Percentiles rank a stretch among this genome's conserved stretches.
Conservation (phyloP, 1,140 invertebrate genomes). For the Agrypnia vestita region DNA sequence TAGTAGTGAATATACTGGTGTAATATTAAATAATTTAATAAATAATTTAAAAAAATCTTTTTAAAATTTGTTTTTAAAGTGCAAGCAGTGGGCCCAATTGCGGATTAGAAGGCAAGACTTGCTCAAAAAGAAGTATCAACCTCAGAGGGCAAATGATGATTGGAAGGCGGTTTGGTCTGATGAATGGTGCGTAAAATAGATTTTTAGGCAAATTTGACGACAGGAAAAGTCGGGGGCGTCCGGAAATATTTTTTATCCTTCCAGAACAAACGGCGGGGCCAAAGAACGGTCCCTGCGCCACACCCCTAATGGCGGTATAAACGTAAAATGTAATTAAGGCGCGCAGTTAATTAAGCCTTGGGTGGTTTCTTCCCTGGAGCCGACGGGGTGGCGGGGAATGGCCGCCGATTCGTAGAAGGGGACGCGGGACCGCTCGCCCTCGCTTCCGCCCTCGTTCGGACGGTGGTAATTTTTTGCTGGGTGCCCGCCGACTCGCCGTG, state of each 20-base stretch:
- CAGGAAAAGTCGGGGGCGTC: too few species aligned
- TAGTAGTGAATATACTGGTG: too few species aligned
- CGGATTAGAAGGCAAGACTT: too few species aligned
- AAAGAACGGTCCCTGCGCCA: neutral
- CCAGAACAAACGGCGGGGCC: neutral
- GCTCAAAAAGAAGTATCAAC: too few species aligned
- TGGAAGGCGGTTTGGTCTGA: too few species aligned
- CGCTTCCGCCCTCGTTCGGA: neutral
- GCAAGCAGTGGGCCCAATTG: too few species aligned
- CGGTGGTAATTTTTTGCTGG: neutral
- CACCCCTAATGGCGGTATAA: conserved; percentile 58
- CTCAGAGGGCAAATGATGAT: too few species aligned
- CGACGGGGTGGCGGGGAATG: neutral
- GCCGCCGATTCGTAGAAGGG: neutral
- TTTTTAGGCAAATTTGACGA: too few species aligned
- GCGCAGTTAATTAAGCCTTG: conserved; percentile 59
- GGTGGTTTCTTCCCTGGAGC: neutral
- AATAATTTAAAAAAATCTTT: too few species aligned
- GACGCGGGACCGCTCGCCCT: neutral
- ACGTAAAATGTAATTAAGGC: conserved; percentile 59
- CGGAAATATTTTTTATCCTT: neutral
- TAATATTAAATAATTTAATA: too few species aligned
- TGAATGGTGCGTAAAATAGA: too few species aligned
- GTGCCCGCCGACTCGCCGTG: conserved; percentile 7
- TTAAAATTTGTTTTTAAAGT: too few species aligned